Conservation (phyloP, 2,113 vertebrate genomes). For the Cettia cetti region DNA sequence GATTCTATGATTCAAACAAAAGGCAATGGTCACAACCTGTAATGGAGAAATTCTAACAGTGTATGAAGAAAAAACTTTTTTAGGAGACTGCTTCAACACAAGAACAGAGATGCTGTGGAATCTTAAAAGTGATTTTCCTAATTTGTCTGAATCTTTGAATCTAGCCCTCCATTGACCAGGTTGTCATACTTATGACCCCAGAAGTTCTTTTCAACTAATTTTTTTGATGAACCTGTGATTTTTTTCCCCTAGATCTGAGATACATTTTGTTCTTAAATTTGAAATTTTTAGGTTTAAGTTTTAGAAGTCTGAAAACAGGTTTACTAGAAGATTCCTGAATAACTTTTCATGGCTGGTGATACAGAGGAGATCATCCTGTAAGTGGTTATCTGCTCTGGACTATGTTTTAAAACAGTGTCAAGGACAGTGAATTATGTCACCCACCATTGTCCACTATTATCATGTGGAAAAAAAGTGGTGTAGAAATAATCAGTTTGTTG, state of each 20-base stretch:
- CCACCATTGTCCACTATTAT: not conserved
- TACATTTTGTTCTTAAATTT: not conserved
- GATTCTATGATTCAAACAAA: not conserved
- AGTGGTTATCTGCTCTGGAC: not conserved
- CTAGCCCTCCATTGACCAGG: not conserved
- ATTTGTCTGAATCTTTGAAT: not conserved
- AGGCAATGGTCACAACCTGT: not conserved
- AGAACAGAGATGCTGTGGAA: not conserved
- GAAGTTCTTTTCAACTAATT: not conserved
- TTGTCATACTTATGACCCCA: not conserved
- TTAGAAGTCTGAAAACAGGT: not conserved
- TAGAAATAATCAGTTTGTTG: not conserved
- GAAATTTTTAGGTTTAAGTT: not conserved
- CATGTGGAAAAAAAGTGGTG: rapidly evolving
- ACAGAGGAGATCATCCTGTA: not conserved
- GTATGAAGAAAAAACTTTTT: not conserved
- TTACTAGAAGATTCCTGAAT: not conserved
- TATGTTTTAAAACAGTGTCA: not conserved
- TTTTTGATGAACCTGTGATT: not conserved
- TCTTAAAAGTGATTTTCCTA: not conserved
- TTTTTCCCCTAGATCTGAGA: not conserved
- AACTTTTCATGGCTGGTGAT: not conserved
- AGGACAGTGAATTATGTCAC: not conserved
- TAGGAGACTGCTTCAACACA: not conserved
- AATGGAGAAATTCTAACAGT: not conserved